Percentiles rank a stretch among this genome's conserved stretches.
Conservation (phyloP, 2,888 invertebrate species). For the Catocala nupta region DNA sequence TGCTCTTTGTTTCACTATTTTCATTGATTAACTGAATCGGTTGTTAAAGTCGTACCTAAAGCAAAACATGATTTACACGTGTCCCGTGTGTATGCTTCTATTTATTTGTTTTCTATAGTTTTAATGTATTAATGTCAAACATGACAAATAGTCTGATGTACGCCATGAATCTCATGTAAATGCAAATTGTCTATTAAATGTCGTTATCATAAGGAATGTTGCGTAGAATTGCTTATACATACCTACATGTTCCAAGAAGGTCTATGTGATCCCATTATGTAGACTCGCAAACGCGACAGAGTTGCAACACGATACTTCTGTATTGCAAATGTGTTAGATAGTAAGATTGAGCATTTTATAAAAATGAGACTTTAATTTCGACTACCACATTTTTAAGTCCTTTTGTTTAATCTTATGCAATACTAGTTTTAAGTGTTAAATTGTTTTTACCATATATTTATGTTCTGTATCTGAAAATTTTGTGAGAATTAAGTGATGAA, state of each 20-base stretch:
- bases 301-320: conserved; percentile 40
- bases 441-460: conserved; percentile 86
- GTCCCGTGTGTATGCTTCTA: conserved; percentile 18
- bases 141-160: conserved; percentile 53
- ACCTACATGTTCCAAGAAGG: conserved; percentile 36
- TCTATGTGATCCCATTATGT: conserved; percentile 20
- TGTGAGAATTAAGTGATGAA: conserved; percentile 65
- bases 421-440: conserved; percentile 87
- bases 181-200: conserved; percentile 45
- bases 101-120: conserved; percentile 30
- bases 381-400: conserved; percentile 67
- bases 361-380: conserved; percentile 66
- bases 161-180: conserved; percentile 52
- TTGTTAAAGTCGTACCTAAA: conserved; percentile 2
- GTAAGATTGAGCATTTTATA: conserved; percentile 57
- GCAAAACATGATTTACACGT: conserved; percentile 15
- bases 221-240: conserved; percentile 33
- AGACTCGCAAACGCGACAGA: conserved; percentile 33
- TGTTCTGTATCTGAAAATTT: conserved; percentile 68
- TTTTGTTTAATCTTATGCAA: conserved; percentile 85
- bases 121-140: conserved; percentile 43
- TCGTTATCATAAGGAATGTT: conserved; percentile 35
- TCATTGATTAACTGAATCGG: neutral
- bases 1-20: neutral
- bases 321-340: conserved; percentile 48